Percentiles rank a stretch among this genome's conserved stretches.
phyloP scores from a whole-genome alignment of 2,113 vertebrate species.

The Oceanodroma tethys region DNA sequence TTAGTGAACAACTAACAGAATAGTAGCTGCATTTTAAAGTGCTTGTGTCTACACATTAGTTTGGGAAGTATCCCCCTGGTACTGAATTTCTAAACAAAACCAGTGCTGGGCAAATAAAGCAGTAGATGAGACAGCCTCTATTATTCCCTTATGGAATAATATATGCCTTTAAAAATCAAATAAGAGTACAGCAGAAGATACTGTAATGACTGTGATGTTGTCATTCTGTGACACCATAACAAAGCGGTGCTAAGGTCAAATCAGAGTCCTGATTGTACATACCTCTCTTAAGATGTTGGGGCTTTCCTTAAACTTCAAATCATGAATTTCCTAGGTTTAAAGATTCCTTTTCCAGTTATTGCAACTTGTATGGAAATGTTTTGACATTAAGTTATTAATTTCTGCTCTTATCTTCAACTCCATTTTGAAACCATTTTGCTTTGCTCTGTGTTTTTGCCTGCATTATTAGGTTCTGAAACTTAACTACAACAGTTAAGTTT shows the following conservation, averaged over 20 bases:
- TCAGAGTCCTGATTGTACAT: accelerated
- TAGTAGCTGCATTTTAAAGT: background rate
- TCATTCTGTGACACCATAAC: background rate
- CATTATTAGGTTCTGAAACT: background rate
- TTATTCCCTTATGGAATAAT: background rate
- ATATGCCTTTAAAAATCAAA: background rate
- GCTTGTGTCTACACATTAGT: background rate
- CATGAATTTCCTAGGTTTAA: background rate
- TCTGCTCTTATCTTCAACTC: background rate
- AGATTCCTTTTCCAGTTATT: background rate
- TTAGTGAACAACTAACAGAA: background rate
- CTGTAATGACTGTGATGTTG: background rate
- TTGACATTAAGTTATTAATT: background rate
- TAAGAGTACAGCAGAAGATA: background rate
- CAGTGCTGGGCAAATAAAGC: background rate
- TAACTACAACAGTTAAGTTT: background rate
- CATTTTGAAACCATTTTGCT: background rate
- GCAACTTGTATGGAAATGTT: background rate
- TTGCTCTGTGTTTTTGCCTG: background rate
- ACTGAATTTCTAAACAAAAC: background rate
- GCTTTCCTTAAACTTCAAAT: background rate
- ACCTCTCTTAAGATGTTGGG: background rate
- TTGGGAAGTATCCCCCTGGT: background rate
- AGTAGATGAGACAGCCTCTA: background rate
- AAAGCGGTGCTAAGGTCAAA: background rate